Evolutionary conservation across 2,797 vertebrate species (phyloP).

Genomic region (Chrysocyon brachyurus): DNA sequence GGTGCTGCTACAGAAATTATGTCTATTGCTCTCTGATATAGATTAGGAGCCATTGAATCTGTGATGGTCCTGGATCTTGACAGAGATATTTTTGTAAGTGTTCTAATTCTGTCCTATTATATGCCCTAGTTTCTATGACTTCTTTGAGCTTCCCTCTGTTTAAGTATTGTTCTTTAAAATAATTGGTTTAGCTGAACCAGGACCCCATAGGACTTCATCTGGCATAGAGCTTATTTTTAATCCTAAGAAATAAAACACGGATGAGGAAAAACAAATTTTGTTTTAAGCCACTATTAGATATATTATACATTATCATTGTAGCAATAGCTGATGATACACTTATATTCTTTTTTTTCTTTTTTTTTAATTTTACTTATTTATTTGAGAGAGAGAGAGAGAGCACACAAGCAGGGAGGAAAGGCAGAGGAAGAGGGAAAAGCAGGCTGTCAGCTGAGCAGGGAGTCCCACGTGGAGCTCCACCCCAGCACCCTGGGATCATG

Average conservation of each 20-base stretch:
- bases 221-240: not conserved
- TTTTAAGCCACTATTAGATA: not conserved
- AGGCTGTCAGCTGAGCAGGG: no score
- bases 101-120: conserved; percentile 21
- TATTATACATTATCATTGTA: not conserved
- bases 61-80: not conserved
- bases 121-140: not conserved
- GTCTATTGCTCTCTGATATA: not conserved
- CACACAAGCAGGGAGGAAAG: no score
- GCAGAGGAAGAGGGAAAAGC: no score
- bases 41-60: not conserved
- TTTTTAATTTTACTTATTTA: no score
- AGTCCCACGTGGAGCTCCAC: no score
- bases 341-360: not conserved
- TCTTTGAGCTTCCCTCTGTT: not conserved
- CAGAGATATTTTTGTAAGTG: conserved; percentile 9
- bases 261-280: not conserved
- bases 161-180: conserved; percentile 11
- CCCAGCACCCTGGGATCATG: no score
- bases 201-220: not conserved
- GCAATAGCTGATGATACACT: not conserved
- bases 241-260: not conserved
- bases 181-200: not conserved
- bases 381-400: no score
- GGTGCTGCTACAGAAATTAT: not conserved